A percentile compares a stretch with the other conserved stretches of the same genome.
Conservation (phyloP, 1,140 invertebrate genomes). For the Drosophila cardini region DNA sequence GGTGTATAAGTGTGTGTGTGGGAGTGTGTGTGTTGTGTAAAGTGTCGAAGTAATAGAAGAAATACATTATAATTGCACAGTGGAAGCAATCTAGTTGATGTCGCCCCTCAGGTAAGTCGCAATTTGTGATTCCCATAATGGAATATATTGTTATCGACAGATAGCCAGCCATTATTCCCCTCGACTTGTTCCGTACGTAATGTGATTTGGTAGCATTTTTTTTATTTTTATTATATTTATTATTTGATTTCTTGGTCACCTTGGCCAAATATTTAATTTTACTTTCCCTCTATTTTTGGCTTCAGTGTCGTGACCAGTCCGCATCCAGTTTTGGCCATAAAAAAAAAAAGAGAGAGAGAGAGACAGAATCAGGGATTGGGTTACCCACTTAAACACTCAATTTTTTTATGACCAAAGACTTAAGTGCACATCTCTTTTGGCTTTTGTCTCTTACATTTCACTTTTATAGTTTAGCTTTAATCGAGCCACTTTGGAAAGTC, state of each 20-base stretch:
- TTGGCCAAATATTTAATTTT: slow-evolving; percentile 33
- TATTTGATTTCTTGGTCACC: slow-evolving; percentile 56
- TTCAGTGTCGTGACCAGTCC: slow-evolving; percentile 48
- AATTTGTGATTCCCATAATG: slow-evolving; percentile 64
- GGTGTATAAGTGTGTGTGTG: slow-evolving; percentile 14
- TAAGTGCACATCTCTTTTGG: slow-evolving; percentile 58
- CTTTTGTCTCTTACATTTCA: slow-evolving; percentile 64
- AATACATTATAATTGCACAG: slow-evolving; percentile 75
- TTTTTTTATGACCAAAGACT: slow-evolving; percentile 73
- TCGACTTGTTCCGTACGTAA: slow-evolving; percentile 50
- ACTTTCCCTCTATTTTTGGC: slow-evolving; percentile 5
- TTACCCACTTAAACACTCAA: slow-evolving; percentile 61
- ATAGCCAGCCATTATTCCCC: slow-evolving; percentile 58
- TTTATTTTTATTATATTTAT: slow-evolving; percentile 78
- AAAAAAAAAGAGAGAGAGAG: no score
- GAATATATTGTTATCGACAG: slow-evolving; percentile 66
- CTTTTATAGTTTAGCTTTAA: slow-evolving; percentile 78
- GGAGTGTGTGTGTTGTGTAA: slow-evolving; percentile 35
- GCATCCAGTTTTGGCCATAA: slow-evolving; percentile 67
- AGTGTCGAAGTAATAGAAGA: slow-evolving; percentile 44
- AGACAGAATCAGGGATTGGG: slow-evolving; percentile 43
- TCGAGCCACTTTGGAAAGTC: slow-evolving; percentile 27
- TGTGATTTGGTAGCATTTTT: slow-evolving; percentile 75
- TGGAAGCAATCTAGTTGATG: slow-evolving; percentile 70
- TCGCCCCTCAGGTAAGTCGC: slow-evolving; percentile 67